A percentile compares a stretch with the other conserved stretches of the same genome.
Evolutionary conservation across 2,113 vertebrate genomes (phyloP).

Genomic region (Neolamprologus longior): DNA sequence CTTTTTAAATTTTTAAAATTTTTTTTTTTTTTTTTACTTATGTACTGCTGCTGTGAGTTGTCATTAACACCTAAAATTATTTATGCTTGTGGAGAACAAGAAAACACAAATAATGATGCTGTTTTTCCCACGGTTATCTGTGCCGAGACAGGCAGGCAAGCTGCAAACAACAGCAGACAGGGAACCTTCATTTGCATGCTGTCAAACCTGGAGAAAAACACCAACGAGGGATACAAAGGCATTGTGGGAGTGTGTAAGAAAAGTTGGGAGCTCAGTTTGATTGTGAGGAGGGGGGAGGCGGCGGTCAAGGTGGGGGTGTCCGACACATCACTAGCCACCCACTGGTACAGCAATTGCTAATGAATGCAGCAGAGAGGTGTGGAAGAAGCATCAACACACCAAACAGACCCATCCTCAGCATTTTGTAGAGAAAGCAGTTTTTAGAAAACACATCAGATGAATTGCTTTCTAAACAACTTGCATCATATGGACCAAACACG

Average conservation of each 20-base stretch:
- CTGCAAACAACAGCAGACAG: slow-evolving; percentile 20
- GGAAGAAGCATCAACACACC: background rate
- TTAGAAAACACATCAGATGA: slow-evolving; percentile 27
- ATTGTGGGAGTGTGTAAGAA: background rate
- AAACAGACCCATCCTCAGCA: background rate
- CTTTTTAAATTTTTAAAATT: accelerated
- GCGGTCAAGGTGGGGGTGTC: background rate
- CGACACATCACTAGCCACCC: slow-evolving; percentile 43
- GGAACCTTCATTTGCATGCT: slow-evolving; percentile 49
- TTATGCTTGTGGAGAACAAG: slow-evolving; percentile 12
- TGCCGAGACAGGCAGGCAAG: slow-evolving; percentile 24
- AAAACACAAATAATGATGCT: slow-evolving; percentile 14
- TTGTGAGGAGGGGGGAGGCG: background rate
- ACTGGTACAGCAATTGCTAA: slow-evolving; percentile 37
- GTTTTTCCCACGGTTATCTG: slow-evolving; percentile 25
- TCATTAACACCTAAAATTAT: slow-evolving; percentile 35
- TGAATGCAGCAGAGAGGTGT: slow-evolving; percentile 14
- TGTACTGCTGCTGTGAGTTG: background rate
- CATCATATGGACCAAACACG: background rate
- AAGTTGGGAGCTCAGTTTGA: background rate
- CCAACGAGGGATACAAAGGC: background rate
- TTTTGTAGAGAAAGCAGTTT: slow-evolving; percentile 52
- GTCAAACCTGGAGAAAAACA: slow-evolving; percentile 27
- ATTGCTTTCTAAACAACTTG: background rate
- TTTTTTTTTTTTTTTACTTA: background rate